phyloP scores from a whole-genome alignment of 1,140 invertebrate genomes.

The Rhagoletis pomonella region DNA sequence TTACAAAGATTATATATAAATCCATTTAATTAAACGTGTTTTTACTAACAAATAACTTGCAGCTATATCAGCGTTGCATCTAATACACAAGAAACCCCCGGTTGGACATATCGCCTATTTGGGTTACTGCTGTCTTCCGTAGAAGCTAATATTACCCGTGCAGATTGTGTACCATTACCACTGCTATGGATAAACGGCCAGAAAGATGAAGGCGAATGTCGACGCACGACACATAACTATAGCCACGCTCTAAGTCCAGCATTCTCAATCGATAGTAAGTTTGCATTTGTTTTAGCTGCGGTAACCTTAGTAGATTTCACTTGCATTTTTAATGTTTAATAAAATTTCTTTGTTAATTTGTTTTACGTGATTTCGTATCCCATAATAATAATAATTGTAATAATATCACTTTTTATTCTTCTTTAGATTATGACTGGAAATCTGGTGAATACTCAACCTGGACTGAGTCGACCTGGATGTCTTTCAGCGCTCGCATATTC shows the following conservation, averaged over 20 bases:
- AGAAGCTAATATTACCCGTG: constrained; percentile 58
- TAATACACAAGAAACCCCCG: constrained; percentile 71
- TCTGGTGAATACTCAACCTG: constrained; percentile 90
- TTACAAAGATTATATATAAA: constrained; percentile 2
- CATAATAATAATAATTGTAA: too few species aligned
- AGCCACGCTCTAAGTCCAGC: constrained; percentile 87
- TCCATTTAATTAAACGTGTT: neutral
- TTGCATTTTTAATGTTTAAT: neutral
- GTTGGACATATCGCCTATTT: constrained; percentile 69
- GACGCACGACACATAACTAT: constrained; percentile 83
- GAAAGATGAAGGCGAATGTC: constrained; percentile 82
- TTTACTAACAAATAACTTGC: constrained; percentile 3
- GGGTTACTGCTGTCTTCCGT: constrained; percentile 67
- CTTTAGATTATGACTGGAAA: constrained; percentile 85
- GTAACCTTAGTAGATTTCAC: neutral
- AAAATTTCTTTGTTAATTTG: neutral
- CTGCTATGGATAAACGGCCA: constrained; percentile 77
- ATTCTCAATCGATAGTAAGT: constrained; percentile 82
- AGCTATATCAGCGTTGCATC: constrained; percentile 71
- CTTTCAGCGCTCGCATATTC: constrained; percentile 86
- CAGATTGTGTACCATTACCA: constrained; percentile 67
- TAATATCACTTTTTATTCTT: constrained; percentile 8
- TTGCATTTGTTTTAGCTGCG: too few species aligned
- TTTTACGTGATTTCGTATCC: neutral
- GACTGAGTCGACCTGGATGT: constrained; percentile 92